Conservation (phyloP, 2,888 invertebrate species). For the Temnothorax unifasciatus region DNA sequence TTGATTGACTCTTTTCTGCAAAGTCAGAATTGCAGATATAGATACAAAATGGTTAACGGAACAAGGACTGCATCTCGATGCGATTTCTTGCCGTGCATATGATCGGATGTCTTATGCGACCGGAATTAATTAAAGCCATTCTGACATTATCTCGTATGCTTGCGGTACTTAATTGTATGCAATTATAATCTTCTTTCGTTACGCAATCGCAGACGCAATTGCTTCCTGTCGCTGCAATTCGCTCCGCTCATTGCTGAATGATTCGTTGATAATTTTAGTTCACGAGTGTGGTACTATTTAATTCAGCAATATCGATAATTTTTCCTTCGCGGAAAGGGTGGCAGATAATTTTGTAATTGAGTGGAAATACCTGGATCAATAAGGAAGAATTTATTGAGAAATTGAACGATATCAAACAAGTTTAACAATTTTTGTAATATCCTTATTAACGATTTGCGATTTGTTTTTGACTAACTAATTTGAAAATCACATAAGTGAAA, state of each 20-base stretch:
- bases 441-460: not conserved
- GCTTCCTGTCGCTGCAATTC: conserved; percentile 68
- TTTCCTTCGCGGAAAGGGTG: not conserved
- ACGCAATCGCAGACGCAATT: conserved; percentile 76
- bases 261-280: conserved; percentile 41
- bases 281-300: not conserved
- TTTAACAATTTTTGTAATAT: not conserved
- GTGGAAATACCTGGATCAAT: not conserved
- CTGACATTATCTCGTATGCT: conserved; percentile 75
- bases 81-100: conserved; percentile 8
- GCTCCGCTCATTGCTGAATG: conserved; percentile 38
- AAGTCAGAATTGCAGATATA: not conserved
- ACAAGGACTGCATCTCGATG: conserved; percentile 23
- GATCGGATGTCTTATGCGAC: conserved; percentile 48
- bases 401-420: not conserved
- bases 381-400: not conserved
- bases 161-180: conserved; percentile 77
- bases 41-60: conserved; percentile 27
- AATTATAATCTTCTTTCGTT: conserved; percentile 76
- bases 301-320: not conserved
- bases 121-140: conserved; percentile 77
- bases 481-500: not conserved
- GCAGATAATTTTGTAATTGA: not conserved
- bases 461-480: not conserved
- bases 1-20: not conserved